A percentile compares a stretch with the other conserved stretches of the same genome.
Conservation (phyloP, 1,140 invertebrate species). For the Meteorus sp. region DNA sequence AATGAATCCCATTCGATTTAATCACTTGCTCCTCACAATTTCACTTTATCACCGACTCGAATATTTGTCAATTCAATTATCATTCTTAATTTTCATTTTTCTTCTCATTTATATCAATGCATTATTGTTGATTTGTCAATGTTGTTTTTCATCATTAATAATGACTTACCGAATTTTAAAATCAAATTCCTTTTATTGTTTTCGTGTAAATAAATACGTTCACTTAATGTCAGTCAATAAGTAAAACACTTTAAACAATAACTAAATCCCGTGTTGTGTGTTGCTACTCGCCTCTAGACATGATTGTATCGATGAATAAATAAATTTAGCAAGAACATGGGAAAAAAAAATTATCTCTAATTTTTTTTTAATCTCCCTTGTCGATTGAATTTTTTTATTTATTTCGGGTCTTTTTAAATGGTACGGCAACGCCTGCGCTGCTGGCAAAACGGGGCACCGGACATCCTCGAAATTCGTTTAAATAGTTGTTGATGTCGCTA, state of each 20-base stretch:
- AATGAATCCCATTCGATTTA: too few relatives aligned
- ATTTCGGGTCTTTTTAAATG: conserved; percentile 21
- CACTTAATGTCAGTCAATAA: too few relatives aligned
- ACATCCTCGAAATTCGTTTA: conserved; percentile 52
- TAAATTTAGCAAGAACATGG: not conserved
- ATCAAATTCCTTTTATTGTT: not conserved
- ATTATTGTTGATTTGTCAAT: too few relatives aligned
- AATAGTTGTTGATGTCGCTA: conserved; percentile 56
- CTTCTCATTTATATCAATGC: too few relatives aligned
- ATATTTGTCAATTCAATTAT: not conserved
- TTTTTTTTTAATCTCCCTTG: conserved; percentile 1
- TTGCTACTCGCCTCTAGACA: conserved; percentile 3
- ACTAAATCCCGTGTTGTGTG: not conserved
- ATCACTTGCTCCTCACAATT: conserved; percentile 7
- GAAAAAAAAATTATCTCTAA: not conserved
- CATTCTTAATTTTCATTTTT: too few relatives aligned
- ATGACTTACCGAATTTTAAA: not conserved
- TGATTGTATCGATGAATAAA: not conserved
- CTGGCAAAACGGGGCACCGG: conserved; percentile 58
- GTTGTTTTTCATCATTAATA: not conserved
- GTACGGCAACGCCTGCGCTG: conserved; percentile 56
- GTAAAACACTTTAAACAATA: too few relatives aligned
- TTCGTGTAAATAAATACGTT: too few relatives aligned
- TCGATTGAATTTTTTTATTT: conserved; percentile 14
- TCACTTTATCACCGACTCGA: conserved; percentile 9